Evolutionary conservation across 2,888 invertebrate species (phyloP), one percentile per base, ranked within the genome.

Genomic region (Cheilosia pagana): DNA sequence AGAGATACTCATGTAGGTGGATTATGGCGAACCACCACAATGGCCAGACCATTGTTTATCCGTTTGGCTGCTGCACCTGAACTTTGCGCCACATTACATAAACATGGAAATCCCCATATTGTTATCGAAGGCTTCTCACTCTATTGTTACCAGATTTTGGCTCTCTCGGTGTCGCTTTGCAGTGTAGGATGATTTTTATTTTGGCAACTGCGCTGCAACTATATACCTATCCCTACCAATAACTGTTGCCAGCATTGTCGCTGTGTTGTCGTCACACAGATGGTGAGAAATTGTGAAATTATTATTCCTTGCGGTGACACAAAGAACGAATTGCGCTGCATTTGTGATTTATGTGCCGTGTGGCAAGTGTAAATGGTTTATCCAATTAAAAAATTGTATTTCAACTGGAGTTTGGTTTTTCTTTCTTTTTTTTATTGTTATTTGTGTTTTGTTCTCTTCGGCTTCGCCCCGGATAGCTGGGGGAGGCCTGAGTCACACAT

Each of bases 281-380:
- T 85, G 85, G 85, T 85, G 85, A 85, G 85, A 85, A 85, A 85
- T 85, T 85, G 79, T 81, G 85, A 85, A 85, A 85, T 85, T 85
- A 85, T 85, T 81, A 85, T 81, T 81, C 85, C 85, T 79, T 62
- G 85, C 71, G 81, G 81, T 85, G 81, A 81, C 81, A 81, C 81
- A 85, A 85, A 85, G 85, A 85, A 85, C 85, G 85, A 85, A 85
- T 85, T 85, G 81, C 75, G 76, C 85, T 85, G 81, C 85, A 81
- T 55, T 81, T 85, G 85, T 85, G 85, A 85, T 85, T 85, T 85
- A 85, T 85, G 85, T 79, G 70, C 67, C 85, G 59, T 76, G 10
- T 85, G 85, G 85, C 85, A 85, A 85, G 85, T 85, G 85, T 71
- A 85, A 85, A 85, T 85, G 85, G 85, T 60, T 85, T 85, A 76